A percentile compares a stretch with the other conserved stretches of the same genome.
phyloP scores from a whole-genome alignment of 2,113 vertebrate genomes.

The Patagioenas fasciata region DNA sequence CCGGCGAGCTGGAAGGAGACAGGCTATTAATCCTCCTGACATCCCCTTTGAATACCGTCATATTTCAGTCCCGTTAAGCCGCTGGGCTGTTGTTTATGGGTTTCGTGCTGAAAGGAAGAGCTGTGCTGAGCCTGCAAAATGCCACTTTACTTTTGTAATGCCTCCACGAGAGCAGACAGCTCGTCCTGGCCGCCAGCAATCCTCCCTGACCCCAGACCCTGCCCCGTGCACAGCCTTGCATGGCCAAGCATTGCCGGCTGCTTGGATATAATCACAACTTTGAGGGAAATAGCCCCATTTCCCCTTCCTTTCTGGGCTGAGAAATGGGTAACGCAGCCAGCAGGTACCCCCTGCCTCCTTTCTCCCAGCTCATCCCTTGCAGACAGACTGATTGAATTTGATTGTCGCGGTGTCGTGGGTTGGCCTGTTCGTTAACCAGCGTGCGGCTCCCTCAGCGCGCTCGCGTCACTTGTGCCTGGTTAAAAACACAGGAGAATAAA shows the following conservation, averaged over 20 bases:
- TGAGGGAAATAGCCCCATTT: background rate
- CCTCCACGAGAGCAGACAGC: fast-evolving
- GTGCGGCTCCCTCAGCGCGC: background rate
- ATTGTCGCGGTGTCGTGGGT: background rate
- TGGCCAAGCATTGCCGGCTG: fast-evolving
- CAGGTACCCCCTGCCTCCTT: background rate
- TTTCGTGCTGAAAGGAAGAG: constrained; percentile 1
- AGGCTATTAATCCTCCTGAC: constrained; percentile 48
- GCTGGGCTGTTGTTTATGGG: background rate
- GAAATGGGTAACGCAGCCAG: background rate
- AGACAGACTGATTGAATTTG: background rate
- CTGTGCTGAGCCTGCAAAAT: constrained; percentile 12
- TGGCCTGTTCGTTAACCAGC: background rate
- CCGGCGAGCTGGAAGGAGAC: background rate
- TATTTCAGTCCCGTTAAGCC: constrained; percentile 64
- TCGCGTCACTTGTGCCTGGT: background rate
- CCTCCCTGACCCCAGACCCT: background rate
- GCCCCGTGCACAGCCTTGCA: fast-evolving
- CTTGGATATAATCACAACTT: background rate
- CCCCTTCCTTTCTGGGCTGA: background rate
- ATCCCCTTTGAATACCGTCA: background rate
- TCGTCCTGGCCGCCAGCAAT: background rate
- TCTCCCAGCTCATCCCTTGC: background rate
- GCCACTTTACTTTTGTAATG: background rate
- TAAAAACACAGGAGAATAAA: too few species aligned